Percentiles rank a stretch among this genome's conserved stretches.
Conservation (phyloP, 2,113 vertebrate genomes). For the Archilochus colubris region DNA sequence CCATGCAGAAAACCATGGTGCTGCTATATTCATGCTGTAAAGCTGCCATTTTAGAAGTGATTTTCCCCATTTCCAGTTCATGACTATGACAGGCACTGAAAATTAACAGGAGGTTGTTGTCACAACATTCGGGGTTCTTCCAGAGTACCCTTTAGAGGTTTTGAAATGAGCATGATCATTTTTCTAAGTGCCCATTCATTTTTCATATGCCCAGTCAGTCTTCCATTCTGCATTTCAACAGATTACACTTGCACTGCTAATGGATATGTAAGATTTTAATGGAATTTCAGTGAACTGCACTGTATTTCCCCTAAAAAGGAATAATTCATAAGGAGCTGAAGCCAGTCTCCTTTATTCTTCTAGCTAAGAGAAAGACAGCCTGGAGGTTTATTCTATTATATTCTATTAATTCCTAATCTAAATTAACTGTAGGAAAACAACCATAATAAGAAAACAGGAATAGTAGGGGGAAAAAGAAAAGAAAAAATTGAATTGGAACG, state of each 20-base stretch:
- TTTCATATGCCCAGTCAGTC: not conserved
- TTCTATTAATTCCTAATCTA: slow-evolving; percentile 1
- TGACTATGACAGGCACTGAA: not conserved
- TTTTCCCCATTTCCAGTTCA: not conserved
- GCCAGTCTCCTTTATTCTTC: not conserved
- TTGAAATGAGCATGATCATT: not conserved
- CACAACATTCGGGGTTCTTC: not conserved
- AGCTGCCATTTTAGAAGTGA: not conserved
- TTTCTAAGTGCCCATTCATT: slow-evolving; percentile 39
- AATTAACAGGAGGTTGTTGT: not conserved
- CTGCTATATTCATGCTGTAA: not conserved
- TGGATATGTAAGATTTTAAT: slow-evolving; percentile 24
- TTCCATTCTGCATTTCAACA: slow-evolving; percentile 3
- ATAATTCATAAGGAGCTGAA: not conserved
- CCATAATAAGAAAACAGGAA: slow-evolving; percentile 2
- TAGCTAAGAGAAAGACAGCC: not conserved
- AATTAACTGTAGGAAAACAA: not conserved
- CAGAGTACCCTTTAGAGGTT: not conserved
- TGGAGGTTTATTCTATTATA: not conserved
- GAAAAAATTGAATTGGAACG: not conserved
- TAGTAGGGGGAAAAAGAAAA: not conserved
- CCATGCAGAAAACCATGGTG: not conserved
- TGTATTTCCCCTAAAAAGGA: not conserved
- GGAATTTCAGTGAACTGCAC: slow-evolving; percentile 34
- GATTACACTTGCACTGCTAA: slow-evolving; percentile 28